Evolutionary conservation across 2,113 vertebrate species (phyloP), one percentile per base, ranked within the genome.

Genomic region (Probosciger aterrimus): DNA sequence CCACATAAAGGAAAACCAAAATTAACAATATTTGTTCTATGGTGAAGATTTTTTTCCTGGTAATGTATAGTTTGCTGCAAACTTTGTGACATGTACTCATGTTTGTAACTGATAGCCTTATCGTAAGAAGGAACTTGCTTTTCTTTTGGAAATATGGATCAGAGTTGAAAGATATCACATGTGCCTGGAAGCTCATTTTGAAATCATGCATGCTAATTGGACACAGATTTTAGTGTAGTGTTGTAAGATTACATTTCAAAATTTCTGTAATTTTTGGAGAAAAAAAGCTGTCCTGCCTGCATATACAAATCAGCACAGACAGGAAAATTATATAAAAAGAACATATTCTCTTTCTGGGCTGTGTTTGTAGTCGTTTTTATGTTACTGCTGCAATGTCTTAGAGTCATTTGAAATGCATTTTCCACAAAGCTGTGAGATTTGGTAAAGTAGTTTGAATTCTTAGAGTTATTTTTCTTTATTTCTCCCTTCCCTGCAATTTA

Each of bases 361-460:
- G 69, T 65, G 69, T 87, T 93, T 92, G 74, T 91, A 47, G 3
- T 91, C 77, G 28, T 60, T 96, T 95, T 90, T 92, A 65, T 91
- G 82, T 64, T 88, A 82, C 74, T 95, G 62, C 37, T 91, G 49
- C 74, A 91, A 50, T 18, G 52, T 73, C 83, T 93, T 62, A 46
- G 33, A 75, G 41, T 87, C 6, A 91, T 95, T 96, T 94, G 70
- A 95, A 96, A 95, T 91, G 70, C 80, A 69, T 93, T 94, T 96
- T 82, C n/a, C 22, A 59, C 27, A 78, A 88, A 93, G 62, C 69
- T 96, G 90, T 92, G 91, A 94, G 73, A 87, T 79, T 94, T 92
- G 39, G 63, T 91, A 69, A 94, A 85, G 62, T 25, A 63, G 69
- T 84, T 84, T 91, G 65, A 90, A 90, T 93, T 88, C 82, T 82